Conservation (phyloP, 2,888 invertebrate genomes). For the Parasteatoda lunata region DNA sequence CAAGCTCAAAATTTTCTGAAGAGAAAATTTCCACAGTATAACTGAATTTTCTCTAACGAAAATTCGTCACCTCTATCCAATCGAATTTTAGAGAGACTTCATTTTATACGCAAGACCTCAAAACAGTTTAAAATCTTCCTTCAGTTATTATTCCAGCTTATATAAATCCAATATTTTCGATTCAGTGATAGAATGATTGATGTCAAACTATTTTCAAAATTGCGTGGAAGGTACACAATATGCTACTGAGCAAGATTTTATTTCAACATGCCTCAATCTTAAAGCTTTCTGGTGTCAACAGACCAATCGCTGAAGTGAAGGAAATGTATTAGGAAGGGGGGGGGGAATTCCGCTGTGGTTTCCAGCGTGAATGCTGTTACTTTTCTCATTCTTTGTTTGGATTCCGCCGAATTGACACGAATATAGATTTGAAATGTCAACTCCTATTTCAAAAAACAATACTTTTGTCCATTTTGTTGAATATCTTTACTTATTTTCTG, state of each 20-base stretch:
- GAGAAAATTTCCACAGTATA: too few species aligned
- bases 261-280: neutral
- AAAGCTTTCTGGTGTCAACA: neutral
- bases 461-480: constrained; percentile 41
- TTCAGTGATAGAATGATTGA: neutral
- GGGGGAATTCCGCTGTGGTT: constrained; percentile 8
- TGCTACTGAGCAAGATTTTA: neutral
- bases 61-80: too few species aligned
- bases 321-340: neutral
- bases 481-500: constrained; percentile 42
- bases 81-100: too few species aligned
- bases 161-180: too few species aligned
- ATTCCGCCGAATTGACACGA: constrained; percentile 50
- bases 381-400: constrained; percentile 26
- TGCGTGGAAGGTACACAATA: neutral
- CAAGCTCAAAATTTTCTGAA: too few species aligned
- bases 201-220: neutral
- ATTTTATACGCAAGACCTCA: too few species aligned
- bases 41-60: too few species aligned
- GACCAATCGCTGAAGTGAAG: neutral
- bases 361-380: constrained; percentile 13
- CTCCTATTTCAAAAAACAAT: constrained; percentile 45
- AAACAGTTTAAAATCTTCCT: too few species aligned
- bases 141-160: too few species aligned
- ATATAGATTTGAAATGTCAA: constrained; percentile 39